Percentiles rank a stretch among this genome's conserved stretches.
phyloP scores from a whole-genome alignment of 1,140 invertebrate genomes.

The Meloidogyne hapla region DNA sequence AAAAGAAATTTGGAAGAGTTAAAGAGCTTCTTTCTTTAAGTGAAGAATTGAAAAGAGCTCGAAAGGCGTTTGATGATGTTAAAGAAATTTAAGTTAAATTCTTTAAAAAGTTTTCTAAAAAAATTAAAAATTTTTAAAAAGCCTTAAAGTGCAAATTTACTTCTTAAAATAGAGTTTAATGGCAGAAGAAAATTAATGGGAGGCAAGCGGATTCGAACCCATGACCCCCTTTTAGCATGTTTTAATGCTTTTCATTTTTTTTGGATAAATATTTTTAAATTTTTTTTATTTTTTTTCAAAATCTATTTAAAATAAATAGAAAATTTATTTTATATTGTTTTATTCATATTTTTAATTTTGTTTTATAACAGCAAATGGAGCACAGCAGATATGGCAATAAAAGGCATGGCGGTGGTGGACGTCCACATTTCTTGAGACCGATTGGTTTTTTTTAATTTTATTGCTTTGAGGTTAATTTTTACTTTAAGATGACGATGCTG shows the following conservation, averaged over 20 bases:
- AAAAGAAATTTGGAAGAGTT: conserved; percentile 92
- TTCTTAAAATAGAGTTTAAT: too few relatives aligned
- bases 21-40: conserved; percentile 97
- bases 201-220: too few relatives aligned
- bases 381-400: background rate
- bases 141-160: too few relatives aligned
- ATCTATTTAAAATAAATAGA: too few relatives aligned
- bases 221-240: too few relatives aligned
- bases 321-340: background rate
- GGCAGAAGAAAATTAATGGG: too few relatives aligned
- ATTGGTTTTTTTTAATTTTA: conserved; percentile 19
- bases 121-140: too few relatives aligned
- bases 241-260: too few relatives aligned
- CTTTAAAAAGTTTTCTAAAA: too few relatives aligned
- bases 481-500: conserved; percentile 23
- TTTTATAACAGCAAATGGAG: background rate
- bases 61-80: conserved; percentile 99
- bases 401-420: background rate
- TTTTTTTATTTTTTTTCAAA: too few relatives aligned
- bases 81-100: conserved; percentile 68
- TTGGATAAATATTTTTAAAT: background rate
- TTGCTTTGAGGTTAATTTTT: background rate
- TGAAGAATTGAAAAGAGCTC: conserved; percentile 95
- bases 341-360: background rate
- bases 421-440: conserved; percentile 21